Conservation (phyloP, 2,797 vertebrate species). For the Enteromius paludinosus region DNA sequence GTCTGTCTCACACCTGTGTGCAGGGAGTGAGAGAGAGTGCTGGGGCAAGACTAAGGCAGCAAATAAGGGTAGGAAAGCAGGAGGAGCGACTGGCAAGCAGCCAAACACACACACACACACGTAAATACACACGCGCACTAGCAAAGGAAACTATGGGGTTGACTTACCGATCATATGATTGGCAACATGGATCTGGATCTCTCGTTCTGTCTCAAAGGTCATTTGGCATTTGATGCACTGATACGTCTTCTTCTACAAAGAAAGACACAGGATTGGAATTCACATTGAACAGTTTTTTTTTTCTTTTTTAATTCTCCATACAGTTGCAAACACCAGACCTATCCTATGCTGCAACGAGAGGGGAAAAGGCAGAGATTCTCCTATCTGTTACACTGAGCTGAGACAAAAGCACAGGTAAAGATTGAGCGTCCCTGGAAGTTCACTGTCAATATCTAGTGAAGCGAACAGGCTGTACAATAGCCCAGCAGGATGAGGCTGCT, state of each 20-base stretch:
- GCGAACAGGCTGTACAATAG: slow-evolving; percentile 76
- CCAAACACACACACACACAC: slow-evolving; percentile 34
- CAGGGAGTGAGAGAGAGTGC: slow-evolving; percentile 52
- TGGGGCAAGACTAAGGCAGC: slow-evolving; percentile 45
- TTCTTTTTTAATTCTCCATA: background rate
- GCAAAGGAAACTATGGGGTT: slow-evolving; percentile 31
- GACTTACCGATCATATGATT: slow-evolving; percentile 99
- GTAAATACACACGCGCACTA: slow-evolving; percentile 32
- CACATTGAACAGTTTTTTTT: slow-evolving; percentile 27
- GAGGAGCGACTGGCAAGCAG: slow-evolving; percentile 46
- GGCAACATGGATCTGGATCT: slow-evolving; percentile 98
- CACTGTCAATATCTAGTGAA: slow-evolving; percentile 80
- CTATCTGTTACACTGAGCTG: slow-evolving; percentile 76
- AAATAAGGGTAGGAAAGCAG: slow-evolving; percentile 50
- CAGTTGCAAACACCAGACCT: slow-evolving; percentile 13
- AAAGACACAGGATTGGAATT: slow-evolving; percentile 41
- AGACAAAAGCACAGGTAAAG: slow-evolving; percentile 80
- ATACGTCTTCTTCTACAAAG: slow-evolving; percentile 96
- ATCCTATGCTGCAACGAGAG: background rate
- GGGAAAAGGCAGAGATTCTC: slow-evolving; percentile 49
- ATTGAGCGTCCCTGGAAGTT: slow-evolving; percentile 73
- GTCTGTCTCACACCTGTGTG: slow-evolving; percentile 64
- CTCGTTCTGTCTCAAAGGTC: slow-evolving; percentile 98
- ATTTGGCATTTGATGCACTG: slow-evolving; percentile 99
- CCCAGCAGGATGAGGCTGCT: slow-evolving; percentile 72